These are phyloP conservation scores for Entomobrya proxima DNA, from an alignment of 2,888 invertebrate species.

Conservation along the genomic window DNA sequence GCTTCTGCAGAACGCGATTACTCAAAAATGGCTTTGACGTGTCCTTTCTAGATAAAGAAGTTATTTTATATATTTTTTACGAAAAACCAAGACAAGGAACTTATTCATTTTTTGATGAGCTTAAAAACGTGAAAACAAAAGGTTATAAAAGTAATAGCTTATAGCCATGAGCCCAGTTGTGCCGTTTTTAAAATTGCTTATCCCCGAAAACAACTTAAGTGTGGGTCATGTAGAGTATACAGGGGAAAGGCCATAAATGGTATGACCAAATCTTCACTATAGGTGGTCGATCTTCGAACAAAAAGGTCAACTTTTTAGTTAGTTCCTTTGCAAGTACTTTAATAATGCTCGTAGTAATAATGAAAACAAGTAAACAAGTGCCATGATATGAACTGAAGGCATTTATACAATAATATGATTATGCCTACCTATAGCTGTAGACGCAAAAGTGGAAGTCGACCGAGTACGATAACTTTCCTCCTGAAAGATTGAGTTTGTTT, in stretches of 20 bases:
- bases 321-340: too few species aligned
- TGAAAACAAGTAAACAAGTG: too few species aligned
- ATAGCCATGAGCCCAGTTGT: too few species aligned
- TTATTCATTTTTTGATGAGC: neutral
- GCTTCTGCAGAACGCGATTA: constrained; percentile 17
- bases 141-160: neutral
- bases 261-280: too few species aligned
- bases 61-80: neutral
- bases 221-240: too few species aligned
- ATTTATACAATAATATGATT: neutral
- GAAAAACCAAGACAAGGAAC: neutral
- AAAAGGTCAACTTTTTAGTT: too few species aligned
- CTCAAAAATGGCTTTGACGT: constrained; percentile 10
- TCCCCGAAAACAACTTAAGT: too few species aligned
- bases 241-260: too few species aligned
- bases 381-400: too few species aligned
- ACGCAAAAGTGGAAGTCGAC: neutral
- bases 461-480: neutral
- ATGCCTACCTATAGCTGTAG: neutral
- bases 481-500: constrained; percentile 10
- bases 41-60: neutral
- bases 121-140: neutral
- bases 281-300: too few species aligned
- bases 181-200: too few species aligned
- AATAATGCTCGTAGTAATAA: too few species aligned